phyloP scores from a whole-genome alignment of 2,888 invertebrate genomes.

The Lasioglossum lativentre region DNA sequence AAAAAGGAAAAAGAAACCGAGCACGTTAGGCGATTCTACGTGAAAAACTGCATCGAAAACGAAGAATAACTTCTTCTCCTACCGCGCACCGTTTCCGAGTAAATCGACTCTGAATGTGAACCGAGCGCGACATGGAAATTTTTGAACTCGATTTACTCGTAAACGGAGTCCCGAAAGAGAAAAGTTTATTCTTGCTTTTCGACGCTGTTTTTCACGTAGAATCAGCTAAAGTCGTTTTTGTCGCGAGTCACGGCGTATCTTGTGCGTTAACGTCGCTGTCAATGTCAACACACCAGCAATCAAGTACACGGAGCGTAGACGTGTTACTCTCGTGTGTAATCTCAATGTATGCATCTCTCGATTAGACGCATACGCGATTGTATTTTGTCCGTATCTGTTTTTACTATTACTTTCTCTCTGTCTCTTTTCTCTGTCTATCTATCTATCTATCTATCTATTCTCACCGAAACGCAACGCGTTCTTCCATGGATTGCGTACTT shows the following conservation, averaged over 20 bases:
- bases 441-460: not conserved
- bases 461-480: constrained; percentile 52
- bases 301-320: constrained; percentile 49
- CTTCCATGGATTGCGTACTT: constrained; percentile 58
- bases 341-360: constrained; percentile 58
- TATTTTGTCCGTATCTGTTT: constrained; percentile 39
- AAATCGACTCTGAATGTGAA: not conserved
- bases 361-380: constrained; percentile 56
- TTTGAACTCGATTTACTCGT: not conserved
- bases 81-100: not conserved
- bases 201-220: not conserved
- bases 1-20: not conserved
- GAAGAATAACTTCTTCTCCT: not conserved
- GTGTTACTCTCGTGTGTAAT: constrained; percentile 37
- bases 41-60: not conserved
- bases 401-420: not conserved
- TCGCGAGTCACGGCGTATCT: not conserved
- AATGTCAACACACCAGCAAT: constrained; percentile 39
- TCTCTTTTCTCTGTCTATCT: constrained; percentile 17
- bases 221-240: not conserved
- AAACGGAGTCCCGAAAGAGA: not conserved
- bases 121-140: not conserved
- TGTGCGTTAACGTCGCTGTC: constrained; percentile 5
- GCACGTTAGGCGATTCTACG: not conserved
- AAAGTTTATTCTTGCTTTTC: not conserved